These are phyloP conservation scores for Stichodactyla mertensii DNA, from an alignment of 64 coral and sea anemone species.

Conservation along the genomic window DNA sequence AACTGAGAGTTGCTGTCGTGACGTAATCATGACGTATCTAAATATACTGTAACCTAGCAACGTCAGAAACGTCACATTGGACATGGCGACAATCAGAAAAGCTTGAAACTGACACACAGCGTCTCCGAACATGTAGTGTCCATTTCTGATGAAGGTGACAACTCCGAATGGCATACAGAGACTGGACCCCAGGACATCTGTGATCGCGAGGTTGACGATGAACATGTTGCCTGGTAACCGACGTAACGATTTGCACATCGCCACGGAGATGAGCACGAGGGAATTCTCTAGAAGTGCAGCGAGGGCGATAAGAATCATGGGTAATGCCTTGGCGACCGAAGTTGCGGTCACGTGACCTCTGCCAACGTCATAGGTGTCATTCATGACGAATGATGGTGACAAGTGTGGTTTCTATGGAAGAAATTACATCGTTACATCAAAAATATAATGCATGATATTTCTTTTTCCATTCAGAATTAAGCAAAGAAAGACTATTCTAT, in stretches of 20 bases:
- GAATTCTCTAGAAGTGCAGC: slow-evolving; percentile 55
- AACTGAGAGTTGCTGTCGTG: slow-evolving; percentile 20
- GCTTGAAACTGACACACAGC: slow-evolving; percentile 42
- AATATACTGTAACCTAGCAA: slow-evolving; percentile 64
- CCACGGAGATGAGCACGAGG: slow-evolving; percentile 57
- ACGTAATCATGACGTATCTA: slow-evolving; percentile 63
- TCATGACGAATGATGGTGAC: neutral
- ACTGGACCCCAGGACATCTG: slow-evolving; percentile 48
- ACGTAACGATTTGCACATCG: slow-evolving; percentile 48
- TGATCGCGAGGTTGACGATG: slow-evolving; percentile 65
- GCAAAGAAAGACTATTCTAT: neutral
- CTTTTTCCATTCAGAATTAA: slow-evolving; percentile 1
- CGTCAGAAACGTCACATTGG: slow-evolving; percentile 73
- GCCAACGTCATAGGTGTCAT: neutral
- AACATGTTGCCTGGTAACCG: slow-evolving; percentile 55
- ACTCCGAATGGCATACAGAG: slow-evolving; percentile 53
- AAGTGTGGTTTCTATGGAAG: neutral
- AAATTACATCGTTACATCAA: neutral
- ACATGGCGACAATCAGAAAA: slow-evolving; percentile 49
- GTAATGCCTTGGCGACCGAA: slow-evolving; percentile 1
- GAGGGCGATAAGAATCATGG: slow-evolving; percentile 35
- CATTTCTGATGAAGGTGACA: slow-evolving; percentile 43
- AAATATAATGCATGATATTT: neutral
- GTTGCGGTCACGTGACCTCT: neutral
- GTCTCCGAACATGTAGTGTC: slow-evolving; percentile 49